Conservation (phyloP, 2,113 vertebrate species). For the Sylvilagus bachmani region DNA sequence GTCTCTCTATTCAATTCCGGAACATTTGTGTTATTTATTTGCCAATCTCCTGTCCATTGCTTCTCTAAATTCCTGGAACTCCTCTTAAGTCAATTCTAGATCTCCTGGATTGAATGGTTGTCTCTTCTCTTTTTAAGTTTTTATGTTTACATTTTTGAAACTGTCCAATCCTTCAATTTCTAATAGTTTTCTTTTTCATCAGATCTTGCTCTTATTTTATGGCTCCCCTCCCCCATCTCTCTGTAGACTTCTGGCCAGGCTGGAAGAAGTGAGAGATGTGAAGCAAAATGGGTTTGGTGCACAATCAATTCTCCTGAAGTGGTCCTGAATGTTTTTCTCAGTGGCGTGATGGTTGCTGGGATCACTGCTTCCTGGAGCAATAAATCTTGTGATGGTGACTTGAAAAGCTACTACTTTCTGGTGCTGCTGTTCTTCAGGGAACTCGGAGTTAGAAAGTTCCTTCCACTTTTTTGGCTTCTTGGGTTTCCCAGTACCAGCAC, state of each 20-base stretch:
- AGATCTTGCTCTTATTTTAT: background rate
- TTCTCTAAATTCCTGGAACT: background rate
- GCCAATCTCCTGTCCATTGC: background rate
- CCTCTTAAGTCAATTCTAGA: background rate
- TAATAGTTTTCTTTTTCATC: background rate
- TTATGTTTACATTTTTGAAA: background rate
- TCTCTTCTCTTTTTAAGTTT: background rate
- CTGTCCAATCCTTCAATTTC: background rate
- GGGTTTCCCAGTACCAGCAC: background rate
- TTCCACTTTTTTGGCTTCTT: background rate
- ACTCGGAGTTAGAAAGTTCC: background rate
- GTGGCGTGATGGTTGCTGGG: background rate
- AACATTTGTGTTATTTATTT: constrained; percentile 21
- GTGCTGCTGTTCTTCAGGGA: background rate
- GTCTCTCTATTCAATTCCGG: background rate
- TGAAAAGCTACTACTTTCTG: background rate
- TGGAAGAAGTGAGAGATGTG: background rate
- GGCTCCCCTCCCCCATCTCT: background rate
- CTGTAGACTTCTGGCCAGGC: background rate
- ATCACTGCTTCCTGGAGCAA: background rate
- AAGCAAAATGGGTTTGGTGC: background rate
- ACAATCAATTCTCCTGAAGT: background rate
- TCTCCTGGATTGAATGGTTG: background rate
- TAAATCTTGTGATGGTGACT: background rate
- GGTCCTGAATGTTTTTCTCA: background rate